Evolutionary conservation across 2,113 vertebrate genomes (phyloP).

Genomic region (Morphnarchus princeps): DNA sequence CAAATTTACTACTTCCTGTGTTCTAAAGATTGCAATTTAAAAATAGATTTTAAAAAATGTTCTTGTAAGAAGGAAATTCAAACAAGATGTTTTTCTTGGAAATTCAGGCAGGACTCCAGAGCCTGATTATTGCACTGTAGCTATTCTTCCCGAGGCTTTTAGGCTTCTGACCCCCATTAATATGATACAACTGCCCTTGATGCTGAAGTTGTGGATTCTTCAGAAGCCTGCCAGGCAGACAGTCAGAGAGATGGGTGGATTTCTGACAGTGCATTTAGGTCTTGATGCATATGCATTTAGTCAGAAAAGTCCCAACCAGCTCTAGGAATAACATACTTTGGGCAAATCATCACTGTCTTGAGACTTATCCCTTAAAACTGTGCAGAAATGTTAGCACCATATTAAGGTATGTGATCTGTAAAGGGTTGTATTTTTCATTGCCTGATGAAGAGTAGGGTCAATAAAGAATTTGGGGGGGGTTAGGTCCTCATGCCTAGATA

Average conservation of each 20-base stretch:
- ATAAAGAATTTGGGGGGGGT: neutral
- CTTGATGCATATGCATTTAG: neutral
- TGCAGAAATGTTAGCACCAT: neutral
- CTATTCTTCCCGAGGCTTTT: neutral
- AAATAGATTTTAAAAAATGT: neutral
- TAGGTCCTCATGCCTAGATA: neutral
- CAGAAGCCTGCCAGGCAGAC: neutral
- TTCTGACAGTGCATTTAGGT: neutral
- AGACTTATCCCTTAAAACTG: neutral
- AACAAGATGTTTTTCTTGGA: neutral
- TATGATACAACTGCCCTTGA: neutral
- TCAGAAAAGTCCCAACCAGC: neutral
- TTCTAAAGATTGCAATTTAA: neutral
- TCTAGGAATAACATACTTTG: neutral
- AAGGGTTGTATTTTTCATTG: neutral
- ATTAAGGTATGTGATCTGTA: neutral
- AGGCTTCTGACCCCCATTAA: neutral
- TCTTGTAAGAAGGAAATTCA: neutral
- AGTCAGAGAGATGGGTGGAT: neutral
- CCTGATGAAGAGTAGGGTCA: neutral
- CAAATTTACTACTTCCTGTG: neutral
- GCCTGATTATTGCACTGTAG: neutral
- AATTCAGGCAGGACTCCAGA: neutral
- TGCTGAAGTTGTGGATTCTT: neutral
- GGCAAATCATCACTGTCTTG: neutral